phyloP scores from a whole-genome alignment of 2,888 invertebrate genomes.

The Camponotus fellah region DNA sequence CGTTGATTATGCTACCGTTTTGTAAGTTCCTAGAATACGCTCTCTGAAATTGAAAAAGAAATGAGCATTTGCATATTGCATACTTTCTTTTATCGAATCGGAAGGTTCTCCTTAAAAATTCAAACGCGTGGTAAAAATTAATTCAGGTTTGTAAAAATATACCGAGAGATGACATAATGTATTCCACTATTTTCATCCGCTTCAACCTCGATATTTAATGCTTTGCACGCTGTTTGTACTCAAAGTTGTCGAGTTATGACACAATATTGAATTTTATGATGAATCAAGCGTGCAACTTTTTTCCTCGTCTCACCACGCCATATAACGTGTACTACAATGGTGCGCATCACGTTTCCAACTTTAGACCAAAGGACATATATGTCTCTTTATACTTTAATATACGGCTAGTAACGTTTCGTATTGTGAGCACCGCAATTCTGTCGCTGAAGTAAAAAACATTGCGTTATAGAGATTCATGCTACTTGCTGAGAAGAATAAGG shows the following conservation, averaged over 20 bases:
- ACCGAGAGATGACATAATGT: slow-evolving; percentile 9
- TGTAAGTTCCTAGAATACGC: not conserved
- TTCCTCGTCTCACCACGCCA: slow-evolving; percentile 53
- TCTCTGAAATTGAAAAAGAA: slow-evolving; percentile 6
- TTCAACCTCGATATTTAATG: slow-evolving; percentile 41
- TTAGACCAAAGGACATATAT: slow-evolving; percentile 55
- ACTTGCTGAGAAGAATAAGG: slow-evolving; percentile 25
- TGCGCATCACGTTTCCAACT: slow-evolving; percentile 45
- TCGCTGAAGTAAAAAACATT: slow-evolving; percentile 37
- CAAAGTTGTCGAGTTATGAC: slow-evolving; percentile 41
- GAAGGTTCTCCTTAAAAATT: not conserved
- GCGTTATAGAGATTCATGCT: slow-evolving; percentile 47
- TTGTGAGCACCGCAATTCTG: slow-evolving; percentile 43
- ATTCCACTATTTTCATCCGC: slow-evolving; percentile 34
- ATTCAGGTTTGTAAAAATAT: not conserved
- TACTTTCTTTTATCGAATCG: not conserved
- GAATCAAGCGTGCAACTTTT: slow-evolving; percentile 60
- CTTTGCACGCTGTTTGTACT: slow-evolving; percentile 46
- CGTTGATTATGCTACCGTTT: slow-evolving; percentile 29
- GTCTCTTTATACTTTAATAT: slow-evolving; percentile 29
- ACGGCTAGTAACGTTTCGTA: slow-evolving; percentile 35
- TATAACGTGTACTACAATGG: slow-evolving; percentile 21
- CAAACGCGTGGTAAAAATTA: not conserved
- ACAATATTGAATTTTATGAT: slow-evolving; percentile 67
- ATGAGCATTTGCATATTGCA: not conserved